Evolutionary conservation across 2,797 vertebrate genomes (phyloP).

Genomic region (Carapus acus): DNA sequence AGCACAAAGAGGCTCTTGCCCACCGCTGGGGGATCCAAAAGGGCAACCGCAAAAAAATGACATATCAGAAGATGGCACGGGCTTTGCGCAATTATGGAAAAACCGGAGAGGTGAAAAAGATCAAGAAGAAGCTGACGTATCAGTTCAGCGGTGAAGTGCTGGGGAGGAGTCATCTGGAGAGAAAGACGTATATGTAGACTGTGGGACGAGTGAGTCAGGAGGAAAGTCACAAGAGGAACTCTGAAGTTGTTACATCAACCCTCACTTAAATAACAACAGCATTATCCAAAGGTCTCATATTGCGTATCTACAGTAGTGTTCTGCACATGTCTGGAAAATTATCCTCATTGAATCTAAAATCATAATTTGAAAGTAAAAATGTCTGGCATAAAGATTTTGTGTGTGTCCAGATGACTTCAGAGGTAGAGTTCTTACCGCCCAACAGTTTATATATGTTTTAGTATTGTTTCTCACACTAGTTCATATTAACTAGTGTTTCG

Average conservation of each 20-base stretch:
- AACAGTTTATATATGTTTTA: too few species aligned
- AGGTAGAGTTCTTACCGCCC: too few species aligned
- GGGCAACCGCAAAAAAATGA: slow-evolving; percentile 99
- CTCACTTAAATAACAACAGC: slow-evolving; percentile 6
- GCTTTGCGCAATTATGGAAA: slow-evolving; percentile 98
- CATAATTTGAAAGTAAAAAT: background rate
- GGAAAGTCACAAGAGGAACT: background rate
- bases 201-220: background rate
- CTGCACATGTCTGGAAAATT: too few species aligned
- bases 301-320: too few species aligned
- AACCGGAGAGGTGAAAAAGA: slow-evolving; percentile 98
- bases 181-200: slow-evolving; percentile 78
- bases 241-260: too few species aligned
- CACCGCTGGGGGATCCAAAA: slow-evolving; percentile 98
- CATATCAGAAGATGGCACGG: slow-evolving; percentile 99
- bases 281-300: slow-evolving; percentile 28
- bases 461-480: background rate
- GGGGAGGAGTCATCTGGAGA: slow-evolving; percentile 79
- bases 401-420: too few species aligned
- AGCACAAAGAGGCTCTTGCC: slow-evolving; percentile 95
- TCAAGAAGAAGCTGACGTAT: slow-evolving; percentile 98
- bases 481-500: background rate
- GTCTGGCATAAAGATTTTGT: background rate
- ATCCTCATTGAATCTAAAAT: background rate
- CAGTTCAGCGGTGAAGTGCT: slow-evolving; percentile 99